A percentile compares a stretch with the other conserved stretches of the same genome.
phyloP scores from a whole-genome alignment of 2,797 vertebrate species.

The Lindbergichthys nudifrons region DNA sequence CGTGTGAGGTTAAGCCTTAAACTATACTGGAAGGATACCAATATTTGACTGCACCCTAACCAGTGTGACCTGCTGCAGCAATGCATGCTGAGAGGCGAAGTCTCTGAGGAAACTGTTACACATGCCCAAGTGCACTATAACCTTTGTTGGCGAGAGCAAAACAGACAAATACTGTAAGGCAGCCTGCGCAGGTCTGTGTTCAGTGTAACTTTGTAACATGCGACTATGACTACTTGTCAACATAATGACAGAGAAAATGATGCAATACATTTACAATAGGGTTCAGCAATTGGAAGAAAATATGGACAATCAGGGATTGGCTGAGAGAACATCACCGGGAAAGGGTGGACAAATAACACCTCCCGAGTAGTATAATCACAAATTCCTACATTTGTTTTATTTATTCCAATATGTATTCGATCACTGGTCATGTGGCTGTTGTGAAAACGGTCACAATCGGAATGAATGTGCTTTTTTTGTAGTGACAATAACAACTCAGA shows the following conservation, averaged over 20 bases:
- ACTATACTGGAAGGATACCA: not conserved
- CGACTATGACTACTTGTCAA: not conserved
- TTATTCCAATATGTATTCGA: too few species aligned
- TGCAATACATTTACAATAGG: not conserved
- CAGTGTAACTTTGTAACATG: not conserved
- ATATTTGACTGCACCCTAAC: not conserved
- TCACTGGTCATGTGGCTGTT: too few species aligned
- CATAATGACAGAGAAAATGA: not conserved
- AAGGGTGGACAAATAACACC: too few species aligned
- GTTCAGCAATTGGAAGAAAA: too few species aligned
- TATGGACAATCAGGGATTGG: too few species aligned
- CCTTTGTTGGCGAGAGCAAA: not conserved
- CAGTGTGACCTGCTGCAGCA: not conserved
- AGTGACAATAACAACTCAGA: too few species aligned
- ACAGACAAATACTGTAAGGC: not conserved
- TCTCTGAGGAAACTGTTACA: not conserved
- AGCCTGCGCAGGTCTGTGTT: not conserved
- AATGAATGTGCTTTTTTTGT: too few species aligned
- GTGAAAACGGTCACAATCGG: too few species aligned
- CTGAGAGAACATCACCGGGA: too few species aligned
- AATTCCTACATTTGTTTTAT: too few species aligned
- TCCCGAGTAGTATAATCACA: too few species aligned
- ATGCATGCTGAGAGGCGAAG: slow-evolving; percentile 4
- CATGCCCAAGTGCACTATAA: not conserved
- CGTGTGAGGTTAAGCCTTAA: slow-evolving; percentile 8